Evolutionary conservation across 2,113 vertebrate species (phyloP).

Genomic region (Gracilinanus agilis): DNA sequence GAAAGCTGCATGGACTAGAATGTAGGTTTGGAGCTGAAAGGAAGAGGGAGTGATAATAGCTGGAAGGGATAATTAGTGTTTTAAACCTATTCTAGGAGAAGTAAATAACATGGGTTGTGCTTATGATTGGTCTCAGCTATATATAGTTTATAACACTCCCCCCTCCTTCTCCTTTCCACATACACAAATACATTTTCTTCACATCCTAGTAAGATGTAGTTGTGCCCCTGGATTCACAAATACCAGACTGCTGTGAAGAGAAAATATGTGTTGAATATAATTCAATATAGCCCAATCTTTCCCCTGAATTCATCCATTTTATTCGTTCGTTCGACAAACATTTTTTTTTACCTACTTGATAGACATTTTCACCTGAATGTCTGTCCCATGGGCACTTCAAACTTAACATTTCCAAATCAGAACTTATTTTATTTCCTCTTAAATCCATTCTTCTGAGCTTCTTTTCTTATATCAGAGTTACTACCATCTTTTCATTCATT

Average conservation of each 20-base stretch:
- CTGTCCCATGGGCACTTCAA: not conserved
- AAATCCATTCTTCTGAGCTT: not conserved
- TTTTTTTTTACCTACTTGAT: not conserved
- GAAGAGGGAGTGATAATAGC: not conserved
- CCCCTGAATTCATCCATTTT: not conserved
- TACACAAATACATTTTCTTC: not conserved
- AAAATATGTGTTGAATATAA: not conserved
- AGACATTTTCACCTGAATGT: not conserved
- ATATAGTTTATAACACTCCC: not conserved
- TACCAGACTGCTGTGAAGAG: not conserved
- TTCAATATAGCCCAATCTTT: not conserved
- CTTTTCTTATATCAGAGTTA: not conserved
- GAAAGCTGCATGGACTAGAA: not conserved
- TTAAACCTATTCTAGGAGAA: not conserved
- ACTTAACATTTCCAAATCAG: not conserved
- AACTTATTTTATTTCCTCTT: not conserved
- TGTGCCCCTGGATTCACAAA: not conserved
- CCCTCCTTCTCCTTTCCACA: not conserved
- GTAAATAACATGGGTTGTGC: not conserved
- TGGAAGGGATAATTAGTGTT: not conserved
- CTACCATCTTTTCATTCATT: not conserved
- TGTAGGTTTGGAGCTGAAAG: not conserved
- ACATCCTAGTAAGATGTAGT: not conserved
- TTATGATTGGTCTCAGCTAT: not conserved
- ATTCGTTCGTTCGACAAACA: not conserved